Base-by-base conservation (phyloP, 2,888 invertebrate species). In the Embidobia sp. region DNA sequence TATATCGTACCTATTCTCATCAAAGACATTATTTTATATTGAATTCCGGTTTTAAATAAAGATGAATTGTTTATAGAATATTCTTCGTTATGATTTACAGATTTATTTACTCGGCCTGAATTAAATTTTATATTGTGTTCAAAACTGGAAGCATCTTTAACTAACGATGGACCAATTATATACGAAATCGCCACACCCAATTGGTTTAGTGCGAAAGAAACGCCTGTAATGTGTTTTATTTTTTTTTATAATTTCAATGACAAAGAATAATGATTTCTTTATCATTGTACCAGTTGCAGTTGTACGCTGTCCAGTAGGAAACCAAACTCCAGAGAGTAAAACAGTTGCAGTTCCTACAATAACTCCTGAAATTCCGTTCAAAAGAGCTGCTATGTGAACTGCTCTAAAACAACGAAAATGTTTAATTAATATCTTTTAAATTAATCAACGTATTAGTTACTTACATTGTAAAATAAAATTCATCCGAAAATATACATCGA, bases 281-380 rank as follows among this genome's bases (percentile, higher is more conserved):
- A 5, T 40, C n/a, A 18, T 26, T 44, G 11, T 80, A 86, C 88
- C 88, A 33, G 89, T 89, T n/a, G 90, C 89, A 8, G 90, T 90
- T 8, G 90, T 90, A 53, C 91, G 81, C 82, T 91, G 86, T 27
- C 89, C 82, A 2, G 86, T 83, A 4, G 90, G 89, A 76, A 91
- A 91, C 90, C 91, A 91, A 11, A 87, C 82, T 19, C 90, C 88
- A 2, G 91, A 90, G 1, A 91, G 64, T 3, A 88, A 77, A 3
- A 89, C 84, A 1, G 90, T 88, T 1, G 88, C 87, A n/a, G 88
- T 87, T 79, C 89, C 86, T 16, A 89, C 82, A 7, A 90, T 85
- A 1, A 90, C 89, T 3, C 90, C 90, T 7, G 87, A 87, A n/a
- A 90, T 75, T 7, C 90, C 90, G 78, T 88, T 89, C 33, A 90